phyloP scores from a whole-genome alignment of 2,797 vertebrate genomes.

The Microctenopoma lineatum region DNA sequence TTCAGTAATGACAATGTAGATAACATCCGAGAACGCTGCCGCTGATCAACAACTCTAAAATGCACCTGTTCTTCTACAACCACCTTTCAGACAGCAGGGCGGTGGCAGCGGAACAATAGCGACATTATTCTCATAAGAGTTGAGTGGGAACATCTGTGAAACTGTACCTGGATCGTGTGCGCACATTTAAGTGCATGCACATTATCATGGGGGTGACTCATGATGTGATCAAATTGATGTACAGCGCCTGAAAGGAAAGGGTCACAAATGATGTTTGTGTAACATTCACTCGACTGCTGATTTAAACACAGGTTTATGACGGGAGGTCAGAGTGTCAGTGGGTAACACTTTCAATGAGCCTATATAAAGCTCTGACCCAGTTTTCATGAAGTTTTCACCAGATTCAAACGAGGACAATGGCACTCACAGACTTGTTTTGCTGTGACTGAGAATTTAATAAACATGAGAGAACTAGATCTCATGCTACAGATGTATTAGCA shows the following conservation, averaged over 20 bases:
- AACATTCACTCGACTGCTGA: not conserved
- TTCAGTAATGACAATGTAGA: slow-evolving; percentile 1
- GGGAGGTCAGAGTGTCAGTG: slow-evolving; percentile 3
- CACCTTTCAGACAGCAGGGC: slow-evolving; percentile 39
- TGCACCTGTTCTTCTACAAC: slow-evolving; percentile 31
- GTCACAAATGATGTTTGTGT: slow-evolving; percentile 7
- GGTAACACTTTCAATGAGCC: slow-evolving; percentile 7
- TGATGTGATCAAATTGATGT: not conserved
- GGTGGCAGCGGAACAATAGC: slow-evolving; percentile 52
- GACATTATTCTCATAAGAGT: slow-evolving; percentile 55
- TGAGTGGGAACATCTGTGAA: slow-evolving; percentile 21
- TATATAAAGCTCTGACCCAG: slow-evolving; percentile 39
- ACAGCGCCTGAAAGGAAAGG: not conserved
- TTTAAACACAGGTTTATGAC: not conserved
- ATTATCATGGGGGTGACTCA: slow-evolving; percentile 7
- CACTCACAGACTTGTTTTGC: not conserved
- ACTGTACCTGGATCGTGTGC: not conserved
- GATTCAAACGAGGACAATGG: not conserved
- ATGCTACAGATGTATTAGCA: not conserved
- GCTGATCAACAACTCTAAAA: not conserved
- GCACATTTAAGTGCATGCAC: not conserved
- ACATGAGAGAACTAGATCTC: not conserved
- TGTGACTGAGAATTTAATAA: slow-evolving; percentile 12
- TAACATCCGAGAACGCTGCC: not conserved
- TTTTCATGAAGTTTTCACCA: slow-evolving; percentile 25